Conservation (phyloP, 1,140 invertebrate genomes). For the Magallana gigas region DNA sequence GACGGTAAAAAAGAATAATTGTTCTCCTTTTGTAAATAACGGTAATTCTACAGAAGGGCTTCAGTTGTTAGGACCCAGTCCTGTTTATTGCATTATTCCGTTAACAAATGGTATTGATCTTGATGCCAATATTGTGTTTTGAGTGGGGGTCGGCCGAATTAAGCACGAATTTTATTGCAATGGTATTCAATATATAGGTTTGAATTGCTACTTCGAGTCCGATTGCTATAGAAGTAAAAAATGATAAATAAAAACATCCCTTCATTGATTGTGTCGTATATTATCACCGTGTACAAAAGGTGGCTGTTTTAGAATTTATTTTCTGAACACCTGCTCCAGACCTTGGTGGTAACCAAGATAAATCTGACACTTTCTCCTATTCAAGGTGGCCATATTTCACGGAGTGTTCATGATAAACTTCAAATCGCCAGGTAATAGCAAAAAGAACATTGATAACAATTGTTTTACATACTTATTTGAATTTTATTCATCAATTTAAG, state of each 20-base stretch:
- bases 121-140: constrained; percentile 28
- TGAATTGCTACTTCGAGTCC: constrained; percentile 33
- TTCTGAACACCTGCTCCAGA: constrained; percentile 28
- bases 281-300: constrained; percentile 33
- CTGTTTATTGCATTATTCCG: constrained; percentile 25
- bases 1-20: not conserved
- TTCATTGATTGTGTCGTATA: constrained; percentile 31
- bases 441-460: constrained; percentile 38
- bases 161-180: constrained; percentile 31
- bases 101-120: constrained; percentile 38
- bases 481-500: constrained; percentile 39
- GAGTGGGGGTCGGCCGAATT: constrained; percentile 15
- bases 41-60: not conserved
- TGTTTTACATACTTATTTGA: constrained; percentile 38
- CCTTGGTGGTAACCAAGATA: constrained; percentile 15
- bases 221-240: constrained; percentile 36
- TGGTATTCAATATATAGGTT: constrained; percentile 30
- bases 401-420: constrained; percentile 31
- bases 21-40: constrained; percentile 20
- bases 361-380: constrained; percentile 2
- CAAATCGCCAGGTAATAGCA: constrained; percentile 32
- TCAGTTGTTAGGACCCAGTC: not conserved
- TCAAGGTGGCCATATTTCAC: constrained; percentile 22
- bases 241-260: constrained; percentile 32
- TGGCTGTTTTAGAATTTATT: constrained; percentile 35